phyloP scores from a whole-genome alignment of 2,888 invertebrate genomes.

The Calephelis perditalis region DNA sequence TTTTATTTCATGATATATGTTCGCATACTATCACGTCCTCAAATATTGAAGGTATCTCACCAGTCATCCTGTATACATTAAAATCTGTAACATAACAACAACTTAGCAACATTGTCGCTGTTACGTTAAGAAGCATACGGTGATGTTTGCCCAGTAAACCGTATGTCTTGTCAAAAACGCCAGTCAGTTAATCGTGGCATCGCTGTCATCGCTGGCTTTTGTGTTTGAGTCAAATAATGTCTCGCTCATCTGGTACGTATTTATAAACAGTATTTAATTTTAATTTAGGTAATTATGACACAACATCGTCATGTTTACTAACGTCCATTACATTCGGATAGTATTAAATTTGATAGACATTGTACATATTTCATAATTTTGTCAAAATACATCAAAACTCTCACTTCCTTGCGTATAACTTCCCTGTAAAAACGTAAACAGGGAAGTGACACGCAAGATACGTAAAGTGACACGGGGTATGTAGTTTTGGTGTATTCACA shows the following conservation, averaged over 20 bases:
- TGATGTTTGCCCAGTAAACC: background rate
- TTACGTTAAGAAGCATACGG: no score
- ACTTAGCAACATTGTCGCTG: no score
- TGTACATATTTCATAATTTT: slow-evolving; percentile 1
- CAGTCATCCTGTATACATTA: no score
- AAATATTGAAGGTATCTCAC: no score
- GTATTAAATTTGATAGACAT: background rate
- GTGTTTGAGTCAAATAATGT: background rate
- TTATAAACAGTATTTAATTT: background rate
- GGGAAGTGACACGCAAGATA: background rate
- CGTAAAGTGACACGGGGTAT: no score
- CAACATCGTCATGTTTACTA: slow-evolving; percentile 13
- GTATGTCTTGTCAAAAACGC: background rate
- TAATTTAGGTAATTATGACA: background rate
- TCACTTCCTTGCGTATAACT: background rate
- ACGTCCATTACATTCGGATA: background rate
- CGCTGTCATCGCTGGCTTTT: background rate
- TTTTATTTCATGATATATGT: no score
- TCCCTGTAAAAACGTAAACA: background rate
- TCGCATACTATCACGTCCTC: no score
- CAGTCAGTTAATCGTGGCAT: background rate
- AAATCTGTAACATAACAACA: no score
- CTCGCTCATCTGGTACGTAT: background rate
- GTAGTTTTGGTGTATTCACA: no score
- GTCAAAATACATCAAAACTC: background rate